Percentiles rank a stretch among this genome's conserved stretches.
Evolutionary conservation across 2,888 invertebrate species (phyloP).

Genomic region (Cryptophagus acutangulus): DNA sequence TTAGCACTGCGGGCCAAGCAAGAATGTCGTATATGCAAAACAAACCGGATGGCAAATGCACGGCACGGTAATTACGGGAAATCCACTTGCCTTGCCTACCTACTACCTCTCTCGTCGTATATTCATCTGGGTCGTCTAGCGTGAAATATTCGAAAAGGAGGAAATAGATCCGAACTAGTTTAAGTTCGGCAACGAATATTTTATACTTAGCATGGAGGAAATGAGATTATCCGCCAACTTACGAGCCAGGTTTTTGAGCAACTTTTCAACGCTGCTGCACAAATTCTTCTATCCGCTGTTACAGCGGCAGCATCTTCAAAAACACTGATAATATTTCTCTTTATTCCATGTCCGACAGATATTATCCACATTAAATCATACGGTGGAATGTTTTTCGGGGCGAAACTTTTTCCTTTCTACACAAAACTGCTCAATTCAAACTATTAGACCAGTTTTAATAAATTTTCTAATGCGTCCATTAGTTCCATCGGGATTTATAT

Average conservation of each 20-base stretch:
- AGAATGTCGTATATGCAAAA: no score
- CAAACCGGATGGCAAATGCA: no score
- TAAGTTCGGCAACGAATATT: conserved; percentile 18
- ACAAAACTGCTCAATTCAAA: no score
- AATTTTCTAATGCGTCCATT: no score
- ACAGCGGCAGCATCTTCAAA: conserved; percentile 6
- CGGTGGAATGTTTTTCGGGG: conserved; percentile 15
- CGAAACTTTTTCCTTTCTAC: no score
- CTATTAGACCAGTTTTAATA: no score
- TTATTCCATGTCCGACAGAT: conserved; percentile 17
- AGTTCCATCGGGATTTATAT: no score
- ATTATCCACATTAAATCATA: conserved; percentile 21
- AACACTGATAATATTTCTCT: conserved; percentile 10
- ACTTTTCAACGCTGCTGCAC: background rate
- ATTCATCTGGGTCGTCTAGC: no score
- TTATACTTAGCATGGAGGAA: conserved; percentile 17
- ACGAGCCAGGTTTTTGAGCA: background rate
- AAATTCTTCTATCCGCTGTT: background rate
- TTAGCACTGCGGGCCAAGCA: no score
- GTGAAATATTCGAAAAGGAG: conserved; percentile 24
- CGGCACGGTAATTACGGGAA: no score
- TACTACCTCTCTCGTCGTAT: no score
- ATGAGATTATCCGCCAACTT: conserved; percentile 17
- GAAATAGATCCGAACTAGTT: conserved; percentile 19
- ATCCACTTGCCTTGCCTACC: no score